These are phyloP conservation scores for Sarcoramphus papa DNA, from an alignment of 2,797 vertebrate species.

Conservation along the genomic window DNA sequence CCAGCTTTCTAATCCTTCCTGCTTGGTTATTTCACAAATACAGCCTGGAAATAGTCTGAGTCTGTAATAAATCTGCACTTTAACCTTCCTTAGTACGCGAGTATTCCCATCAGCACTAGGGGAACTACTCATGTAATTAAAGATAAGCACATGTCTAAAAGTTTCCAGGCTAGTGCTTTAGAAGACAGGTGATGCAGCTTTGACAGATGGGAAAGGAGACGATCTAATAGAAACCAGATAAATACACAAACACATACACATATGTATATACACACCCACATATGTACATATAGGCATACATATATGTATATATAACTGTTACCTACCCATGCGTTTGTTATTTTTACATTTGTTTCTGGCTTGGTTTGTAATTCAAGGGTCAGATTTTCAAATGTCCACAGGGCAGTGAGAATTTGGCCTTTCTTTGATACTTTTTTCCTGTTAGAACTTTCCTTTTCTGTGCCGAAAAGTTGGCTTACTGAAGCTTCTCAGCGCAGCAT, in stretches of 20 bases:
- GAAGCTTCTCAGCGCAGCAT: not conserved
- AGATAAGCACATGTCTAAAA: not conserved
- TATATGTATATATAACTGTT: not conserved
- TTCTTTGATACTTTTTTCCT: not conserved
- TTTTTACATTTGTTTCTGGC: not conserved
- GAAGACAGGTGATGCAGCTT: not conserved
- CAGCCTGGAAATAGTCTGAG: not conserved
- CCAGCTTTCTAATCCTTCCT: conserved; percentile 8
- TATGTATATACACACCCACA: accelerated
- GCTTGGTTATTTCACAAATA: not conserved
- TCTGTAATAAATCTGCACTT: not conserved
- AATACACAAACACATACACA: not conserved
- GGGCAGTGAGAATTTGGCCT: not conserved
- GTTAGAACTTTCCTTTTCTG: not conserved
- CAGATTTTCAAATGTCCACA: not conserved
- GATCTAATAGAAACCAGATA: not conserved
- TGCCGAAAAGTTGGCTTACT: not conserved
- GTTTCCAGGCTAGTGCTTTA: not conserved
- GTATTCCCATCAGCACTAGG: not conserved
- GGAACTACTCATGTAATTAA: not conserved
- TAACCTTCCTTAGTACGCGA: not conserved
- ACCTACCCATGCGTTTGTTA: not conserved
- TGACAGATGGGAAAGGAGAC: not conserved
- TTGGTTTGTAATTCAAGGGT: not conserved
- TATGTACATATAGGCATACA: not conserved